Conservation (phyloP, 2,888 invertebrate species). For the Nasonovia ribisnigri region DNA sequence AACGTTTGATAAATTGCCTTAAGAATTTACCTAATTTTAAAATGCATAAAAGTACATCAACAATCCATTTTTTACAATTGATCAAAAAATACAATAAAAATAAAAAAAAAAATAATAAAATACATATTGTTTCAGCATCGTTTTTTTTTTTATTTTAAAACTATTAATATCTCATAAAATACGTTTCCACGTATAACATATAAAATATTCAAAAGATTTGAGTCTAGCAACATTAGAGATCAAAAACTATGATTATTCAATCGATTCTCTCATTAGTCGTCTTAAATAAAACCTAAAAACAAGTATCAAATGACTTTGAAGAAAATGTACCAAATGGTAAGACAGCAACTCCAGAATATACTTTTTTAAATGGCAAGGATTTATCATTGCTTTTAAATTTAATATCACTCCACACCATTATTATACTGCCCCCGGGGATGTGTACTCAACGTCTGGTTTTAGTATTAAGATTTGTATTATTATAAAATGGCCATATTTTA, state of each 20-base stretch:
- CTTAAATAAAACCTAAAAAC: background rate
- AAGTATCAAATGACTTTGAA: background rate
- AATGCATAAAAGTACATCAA: background rate
- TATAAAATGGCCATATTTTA: background rate
- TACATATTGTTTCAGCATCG: background rate
- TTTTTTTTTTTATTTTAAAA: background rate
- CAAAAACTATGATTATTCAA: background rate
- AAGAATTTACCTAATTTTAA: background rate
- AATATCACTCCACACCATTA: background rate
- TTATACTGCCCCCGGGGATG: background rate
- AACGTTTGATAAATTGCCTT: background rate
- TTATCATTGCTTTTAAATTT: background rate
- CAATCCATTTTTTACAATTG: background rate
- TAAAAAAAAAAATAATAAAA: too few relatives aligned
- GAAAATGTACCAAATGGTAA: background rate
- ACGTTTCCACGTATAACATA: background rate
- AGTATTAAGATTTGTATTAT: background rate
- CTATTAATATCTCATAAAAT: background rate
- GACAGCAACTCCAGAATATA: background rate
- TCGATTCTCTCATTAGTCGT: background rate
- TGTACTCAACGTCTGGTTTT: background rate
- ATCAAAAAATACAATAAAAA: too few relatives aligned
- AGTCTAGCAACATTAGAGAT: background rate
- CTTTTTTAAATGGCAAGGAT: background rate
- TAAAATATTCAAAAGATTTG: background rate